Evolutionary conservation across 2,888 invertebrate species (phyloP).

Genomic region (Xanthia togata): DNA sequence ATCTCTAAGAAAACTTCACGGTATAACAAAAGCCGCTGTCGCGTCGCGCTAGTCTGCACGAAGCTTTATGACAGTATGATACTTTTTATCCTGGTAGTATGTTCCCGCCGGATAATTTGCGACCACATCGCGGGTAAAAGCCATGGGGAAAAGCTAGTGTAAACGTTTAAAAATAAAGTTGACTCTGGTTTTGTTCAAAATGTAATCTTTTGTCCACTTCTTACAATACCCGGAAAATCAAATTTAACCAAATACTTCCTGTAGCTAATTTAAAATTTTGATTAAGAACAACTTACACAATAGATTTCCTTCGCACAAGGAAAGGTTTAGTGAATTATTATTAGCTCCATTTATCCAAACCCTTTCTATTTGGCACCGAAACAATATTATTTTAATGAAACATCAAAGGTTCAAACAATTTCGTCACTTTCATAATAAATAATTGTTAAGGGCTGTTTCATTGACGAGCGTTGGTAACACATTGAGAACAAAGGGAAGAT

Average conservation of each 20-base stretch:
- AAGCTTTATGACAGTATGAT: no score
- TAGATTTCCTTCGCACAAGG: constrained; percentile 34
- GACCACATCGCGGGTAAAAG: neutral
- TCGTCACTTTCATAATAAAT: constrained; percentile 49
- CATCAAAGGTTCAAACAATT: constrained; percentile 55
- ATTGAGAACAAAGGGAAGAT: neutral
- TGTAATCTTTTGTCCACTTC: constrained; percentile 5
- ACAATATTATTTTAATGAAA: constrained; percentile 57
- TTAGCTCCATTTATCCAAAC: constrained; percentile 40
- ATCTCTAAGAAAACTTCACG: no score
- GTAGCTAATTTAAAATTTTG: constrained; percentile 17
- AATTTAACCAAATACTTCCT: constrained; percentile 21
- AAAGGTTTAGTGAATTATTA: constrained; percentile 55
- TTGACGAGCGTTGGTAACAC: neutral
- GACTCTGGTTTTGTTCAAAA: neutral
- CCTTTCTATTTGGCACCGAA: constrained; percentile 50
- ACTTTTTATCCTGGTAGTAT: neutral
- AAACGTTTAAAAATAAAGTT: neutral
- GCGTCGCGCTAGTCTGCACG: no score
- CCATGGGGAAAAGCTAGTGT: neutral
- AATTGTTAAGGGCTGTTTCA: constrained; percentile 25
- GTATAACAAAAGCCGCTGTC: no score
- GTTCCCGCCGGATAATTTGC: neutral
- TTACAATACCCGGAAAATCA: constrained; percentile 20
- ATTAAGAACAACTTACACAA: constrained; percentile 35